Evolutionary conservation across 2,113 vertebrate genomes (phyloP).

Genomic region (Laterallus jamaicensis): DNA sequence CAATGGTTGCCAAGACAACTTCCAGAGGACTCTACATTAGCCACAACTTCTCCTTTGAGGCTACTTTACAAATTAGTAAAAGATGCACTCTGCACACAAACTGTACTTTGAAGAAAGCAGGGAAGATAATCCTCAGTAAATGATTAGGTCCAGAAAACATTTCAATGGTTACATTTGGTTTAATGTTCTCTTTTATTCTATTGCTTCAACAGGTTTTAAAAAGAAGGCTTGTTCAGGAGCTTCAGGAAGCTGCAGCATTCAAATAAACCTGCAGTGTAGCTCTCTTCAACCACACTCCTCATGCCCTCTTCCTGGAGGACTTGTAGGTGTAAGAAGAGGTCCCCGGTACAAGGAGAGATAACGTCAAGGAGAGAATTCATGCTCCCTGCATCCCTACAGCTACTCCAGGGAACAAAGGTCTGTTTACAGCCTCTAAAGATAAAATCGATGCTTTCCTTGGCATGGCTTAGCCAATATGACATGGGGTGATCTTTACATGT

Average conservation of each 20-base stretch:
- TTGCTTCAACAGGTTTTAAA: background rate
- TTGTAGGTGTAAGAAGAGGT: background rate
- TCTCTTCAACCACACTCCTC: background rate
- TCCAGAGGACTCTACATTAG: conserved; percentile 3
- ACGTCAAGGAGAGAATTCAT: background rate
- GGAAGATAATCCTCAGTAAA: conserved; percentile 30
- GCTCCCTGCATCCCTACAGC: background rate
- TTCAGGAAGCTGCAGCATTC: background rate
- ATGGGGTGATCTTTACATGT: background rate
- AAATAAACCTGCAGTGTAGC: background rate
- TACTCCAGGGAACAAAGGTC: background rate
- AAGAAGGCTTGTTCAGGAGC: background rate
- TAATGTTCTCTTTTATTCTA: background rate
- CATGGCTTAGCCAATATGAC: background rate
- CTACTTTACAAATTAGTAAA: conserved; percentile 39
- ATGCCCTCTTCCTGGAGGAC: background rate
- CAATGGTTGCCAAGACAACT: conserved; percentile 52
- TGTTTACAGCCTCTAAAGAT: background rate
- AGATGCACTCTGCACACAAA: conserved; percentile 1
- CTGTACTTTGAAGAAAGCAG: conserved; percentile 9
- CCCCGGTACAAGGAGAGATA: background rate
- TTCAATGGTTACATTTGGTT: background rate
- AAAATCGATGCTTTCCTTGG: background rate
- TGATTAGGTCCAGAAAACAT: conserved; percentile 15
- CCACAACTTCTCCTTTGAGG: conserved; percentile 2